Conservation (phyloP, 2,888 invertebrate species). For the Lochmaea capreae region DNA sequence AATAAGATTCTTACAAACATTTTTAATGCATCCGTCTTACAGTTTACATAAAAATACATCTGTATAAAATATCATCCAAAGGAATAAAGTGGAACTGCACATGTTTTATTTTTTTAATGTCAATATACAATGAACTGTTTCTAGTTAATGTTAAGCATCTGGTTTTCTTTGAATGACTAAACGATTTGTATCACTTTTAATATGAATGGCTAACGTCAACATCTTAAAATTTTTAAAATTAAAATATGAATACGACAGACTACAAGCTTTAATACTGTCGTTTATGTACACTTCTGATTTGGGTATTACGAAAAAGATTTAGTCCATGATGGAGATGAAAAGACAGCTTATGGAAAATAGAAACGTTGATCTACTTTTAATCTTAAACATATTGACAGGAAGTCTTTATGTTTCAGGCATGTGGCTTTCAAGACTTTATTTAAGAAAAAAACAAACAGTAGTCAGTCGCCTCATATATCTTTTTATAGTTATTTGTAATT, state of each 20-base stretch:
- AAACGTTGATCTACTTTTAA: slow-evolving; percentile 13
- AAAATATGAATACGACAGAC: slow-evolving; percentile 12
- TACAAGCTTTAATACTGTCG: slow-evolving; percentile 7
- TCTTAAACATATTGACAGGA: slow-evolving; percentile 15
- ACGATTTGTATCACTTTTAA: slow-evolving; percentile 15
- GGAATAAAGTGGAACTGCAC: background rate
- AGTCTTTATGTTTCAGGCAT: slow-evolving; percentile 13
- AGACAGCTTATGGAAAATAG: slow-evolving; percentile 16
- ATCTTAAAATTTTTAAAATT: slow-evolving; percentile 11
- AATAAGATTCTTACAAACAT: slow-evolving; percentile 1
- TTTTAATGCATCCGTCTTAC: slow-evolving; percentile 1
- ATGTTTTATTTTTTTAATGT: slow-evolving; percentile 13
- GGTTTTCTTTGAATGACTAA: slow-evolving; percentile 14
- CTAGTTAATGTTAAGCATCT: slow-evolving; percentile 19
- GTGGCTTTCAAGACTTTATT: slow-evolving; percentile 5
- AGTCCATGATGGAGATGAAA: background rate
- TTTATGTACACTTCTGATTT: slow-evolving; percentile 17
- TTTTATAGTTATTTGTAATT: background rate
- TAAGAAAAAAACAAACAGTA: background rate
- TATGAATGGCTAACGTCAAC: slow-evolving; percentile 18
- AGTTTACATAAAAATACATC: slow-evolving; percentile 16
- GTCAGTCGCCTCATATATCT: background rate
- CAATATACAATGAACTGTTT: slow-evolving; percentile 15
- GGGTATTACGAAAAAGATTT: slow-evolving; percentile 9
- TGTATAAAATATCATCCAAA: slow-evolving; percentile 10